Conservation (phyloP, 2,888 invertebrate genomes). For the Lymantria dispar region DNA sequence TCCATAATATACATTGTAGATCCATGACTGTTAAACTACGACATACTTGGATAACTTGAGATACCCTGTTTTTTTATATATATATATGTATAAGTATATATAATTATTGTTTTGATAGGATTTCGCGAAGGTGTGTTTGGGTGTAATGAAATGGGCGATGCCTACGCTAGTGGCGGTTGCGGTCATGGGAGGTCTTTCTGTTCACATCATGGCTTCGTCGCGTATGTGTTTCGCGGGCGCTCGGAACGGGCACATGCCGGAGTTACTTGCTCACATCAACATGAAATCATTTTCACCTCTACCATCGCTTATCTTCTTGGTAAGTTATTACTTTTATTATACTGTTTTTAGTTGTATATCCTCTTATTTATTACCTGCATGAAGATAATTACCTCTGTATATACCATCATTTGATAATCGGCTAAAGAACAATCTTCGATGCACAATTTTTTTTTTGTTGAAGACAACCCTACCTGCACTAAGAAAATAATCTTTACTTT, state of each 20-base stretch:
- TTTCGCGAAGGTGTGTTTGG: slow-evolving; percentile 90
- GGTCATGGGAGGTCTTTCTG: slow-evolving; percentile 95
- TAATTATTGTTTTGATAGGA: slow-evolving; percentile 81
- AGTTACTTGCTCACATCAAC: slow-evolving; percentile 90
- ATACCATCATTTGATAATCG: too few relatives aligned
- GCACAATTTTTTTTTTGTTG: too few relatives aligned
- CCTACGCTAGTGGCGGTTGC: slow-evolving; percentile 96
- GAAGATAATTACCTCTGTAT: too few relatives aligned
- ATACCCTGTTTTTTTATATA: too few relatives aligned
- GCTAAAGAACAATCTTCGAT: too few relatives aligned
- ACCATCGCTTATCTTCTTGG: slow-evolving; percentile 92
- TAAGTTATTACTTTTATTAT: slow-evolving; percentile 62
- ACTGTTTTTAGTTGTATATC: neutral
- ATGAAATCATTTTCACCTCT: slow-evolving; percentile 88
- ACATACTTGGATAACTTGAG: too few relatives aligned
- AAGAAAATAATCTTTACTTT: too few relatives aligned
- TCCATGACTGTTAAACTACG: too few relatives aligned
- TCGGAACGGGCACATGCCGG: slow-evolving; percentile 93
- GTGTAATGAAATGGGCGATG: slow-evolving; percentile 90
- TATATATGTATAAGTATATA: too few relatives aligned
- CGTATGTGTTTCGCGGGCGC: slow-evolving; percentile 96
- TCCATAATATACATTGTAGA: too few relatives aligned
- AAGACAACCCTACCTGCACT: too few relatives aligned
- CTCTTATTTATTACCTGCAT: too few relatives aligned
- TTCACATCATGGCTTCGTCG: slow-evolving; percentile 97